Percentiles rank a stretch among this genome's conserved stretches.
These are phyloP conservation scores for Chloebia gouldiae DNA, from an alignment of 2,113 vertebrate species.

Conservation along the genomic window DNA sequence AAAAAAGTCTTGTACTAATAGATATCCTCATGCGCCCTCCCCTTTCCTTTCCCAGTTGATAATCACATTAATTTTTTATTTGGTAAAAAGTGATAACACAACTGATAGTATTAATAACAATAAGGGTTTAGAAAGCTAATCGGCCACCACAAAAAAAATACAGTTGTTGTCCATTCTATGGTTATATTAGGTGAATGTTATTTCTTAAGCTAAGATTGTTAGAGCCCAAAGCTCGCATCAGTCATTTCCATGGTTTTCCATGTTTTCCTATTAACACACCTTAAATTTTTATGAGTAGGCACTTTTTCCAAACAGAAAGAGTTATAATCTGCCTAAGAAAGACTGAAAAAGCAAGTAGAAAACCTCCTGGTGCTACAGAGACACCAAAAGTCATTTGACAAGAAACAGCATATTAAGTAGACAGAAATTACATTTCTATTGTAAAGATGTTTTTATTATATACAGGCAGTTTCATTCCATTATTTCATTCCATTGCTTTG, in stretches of 20 bases:
- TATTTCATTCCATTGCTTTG: not conserved
- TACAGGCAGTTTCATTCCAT: slow-evolving; percentile 26
- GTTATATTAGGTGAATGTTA: not conserved
- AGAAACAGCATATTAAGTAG: not conserved
- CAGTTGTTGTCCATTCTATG: not conserved
- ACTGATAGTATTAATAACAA: not conserved
- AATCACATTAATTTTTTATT: not conserved
- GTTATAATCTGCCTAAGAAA: not conserved
- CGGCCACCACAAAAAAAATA: not conserved
- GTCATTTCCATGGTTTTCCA: not conserved
- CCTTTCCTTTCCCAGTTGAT: not conserved
- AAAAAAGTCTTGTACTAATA: not conserved
- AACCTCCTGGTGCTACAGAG: not conserved
- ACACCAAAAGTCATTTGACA: not conserved
- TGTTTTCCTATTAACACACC: not conserved
- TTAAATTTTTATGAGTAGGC: not conserved
- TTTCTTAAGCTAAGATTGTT: not conserved
- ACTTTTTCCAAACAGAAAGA: not conserved
- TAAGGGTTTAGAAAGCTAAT: not conserved
- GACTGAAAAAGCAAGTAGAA: not conserved
- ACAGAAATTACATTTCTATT: not conserved
- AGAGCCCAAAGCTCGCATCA: not conserved
- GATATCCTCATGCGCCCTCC: not conserved
- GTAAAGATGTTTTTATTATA: slow-evolving; percentile 12
- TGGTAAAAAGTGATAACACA: not conserved